Conservation (phyloP, 2,888 invertebrate genomes). For the Calephelis perditalis region DNA sequence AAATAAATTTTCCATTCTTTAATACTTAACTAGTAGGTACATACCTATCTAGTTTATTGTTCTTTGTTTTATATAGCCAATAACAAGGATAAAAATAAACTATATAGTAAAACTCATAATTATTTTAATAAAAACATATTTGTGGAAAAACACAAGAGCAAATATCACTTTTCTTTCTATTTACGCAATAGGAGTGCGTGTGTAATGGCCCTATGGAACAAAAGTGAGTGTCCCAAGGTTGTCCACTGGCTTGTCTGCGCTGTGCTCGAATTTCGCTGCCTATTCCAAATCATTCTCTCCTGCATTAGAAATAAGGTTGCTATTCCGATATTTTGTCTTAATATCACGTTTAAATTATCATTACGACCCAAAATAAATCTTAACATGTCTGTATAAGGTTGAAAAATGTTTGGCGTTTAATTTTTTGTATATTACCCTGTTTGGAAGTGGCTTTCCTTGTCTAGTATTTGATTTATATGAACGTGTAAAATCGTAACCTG, state of each 20-base stretch:
- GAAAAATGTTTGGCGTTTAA: conserved; percentile 20
- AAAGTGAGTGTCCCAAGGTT: conserved; percentile 39
- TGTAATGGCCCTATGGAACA: conserved; percentile 30
- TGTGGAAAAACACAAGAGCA: too few relatives aligned
- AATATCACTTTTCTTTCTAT: conserved; percentile 3
- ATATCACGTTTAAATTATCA: conserved; percentile 18
- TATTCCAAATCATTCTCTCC: conserved; percentile 31
- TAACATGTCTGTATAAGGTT: conserved; percentile 21
- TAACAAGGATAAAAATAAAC: too few relatives aligned
- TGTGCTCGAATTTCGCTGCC: conserved; percentile 26
- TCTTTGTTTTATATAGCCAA: too few relatives aligned
- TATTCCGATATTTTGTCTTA: conserved; percentile 16
- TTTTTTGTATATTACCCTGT: conserved; percentile 23
- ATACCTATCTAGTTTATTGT: too few relatives aligned
- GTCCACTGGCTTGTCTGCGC: conserved; percentile 27
- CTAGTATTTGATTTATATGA: conserved; percentile 28
- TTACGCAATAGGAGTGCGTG: conserved; percentile 18
- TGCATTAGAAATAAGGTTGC: conserved; percentile 23
- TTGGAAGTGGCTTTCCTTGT: conserved; percentile 34
- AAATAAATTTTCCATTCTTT: too few relatives aligned
- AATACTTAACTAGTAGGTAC: too few relatives aligned
- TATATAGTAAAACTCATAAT: too few relatives aligned
- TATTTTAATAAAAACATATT: neutral
- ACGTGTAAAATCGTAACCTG: conserved; percentile 19
- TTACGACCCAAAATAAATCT: conserved; percentile 21